Conservation (phyloP, 2,888 invertebrate species). For the Coleophora deauratella region DNA sequence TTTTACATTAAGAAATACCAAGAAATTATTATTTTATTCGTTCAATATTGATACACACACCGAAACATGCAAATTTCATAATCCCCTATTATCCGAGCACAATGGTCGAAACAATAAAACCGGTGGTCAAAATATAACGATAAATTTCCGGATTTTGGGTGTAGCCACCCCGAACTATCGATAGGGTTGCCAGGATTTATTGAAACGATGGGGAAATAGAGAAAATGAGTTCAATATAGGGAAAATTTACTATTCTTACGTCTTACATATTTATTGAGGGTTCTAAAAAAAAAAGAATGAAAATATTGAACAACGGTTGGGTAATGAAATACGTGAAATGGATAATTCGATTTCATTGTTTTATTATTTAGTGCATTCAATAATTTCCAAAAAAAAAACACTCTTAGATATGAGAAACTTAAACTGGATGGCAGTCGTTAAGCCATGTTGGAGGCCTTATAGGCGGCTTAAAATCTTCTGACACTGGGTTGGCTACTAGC, state of each 20-base stretch:
- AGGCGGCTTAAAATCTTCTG: too few relatives aligned
- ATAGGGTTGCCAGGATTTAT: background rate
- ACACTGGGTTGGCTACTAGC: too few relatives aligned
- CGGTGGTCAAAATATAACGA: slow-evolving; percentile 8
- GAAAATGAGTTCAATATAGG: background rate
- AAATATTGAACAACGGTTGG: background rate
- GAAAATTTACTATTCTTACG: background rate
- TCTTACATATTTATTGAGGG: background rate
- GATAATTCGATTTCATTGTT: too few relatives aligned
- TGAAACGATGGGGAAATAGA: background rate
- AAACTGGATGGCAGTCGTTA: too few relatives aligned
- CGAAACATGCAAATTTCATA: slow-evolving; percentile 9
- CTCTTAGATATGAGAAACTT: too few relatives aligned
- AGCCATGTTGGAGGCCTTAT: too few relatives aligned
- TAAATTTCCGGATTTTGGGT: slow-evolving; percentile 8
- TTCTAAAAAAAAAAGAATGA: background rate
- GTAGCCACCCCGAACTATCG: slow-evolving; percentile 4
- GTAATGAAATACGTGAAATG: too few relatives aligned
- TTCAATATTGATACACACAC: background rate
- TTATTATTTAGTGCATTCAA: too few relatives aligned
- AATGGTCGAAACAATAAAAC: slow-evolving; percentile 10
- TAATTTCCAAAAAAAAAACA: too few relatives aligned
- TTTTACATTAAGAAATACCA: too few relatives aligned
- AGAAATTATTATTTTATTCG: too few relatives aligned
- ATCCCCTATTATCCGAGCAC: slow-evolving; percentile 7